Evolutionary conservation across 2,113 vertebrate genomes (phyloP), one percentile per base, ranked within the genome.

Genomic region (Sinocyclocheilus anophthalmus): DNA sequence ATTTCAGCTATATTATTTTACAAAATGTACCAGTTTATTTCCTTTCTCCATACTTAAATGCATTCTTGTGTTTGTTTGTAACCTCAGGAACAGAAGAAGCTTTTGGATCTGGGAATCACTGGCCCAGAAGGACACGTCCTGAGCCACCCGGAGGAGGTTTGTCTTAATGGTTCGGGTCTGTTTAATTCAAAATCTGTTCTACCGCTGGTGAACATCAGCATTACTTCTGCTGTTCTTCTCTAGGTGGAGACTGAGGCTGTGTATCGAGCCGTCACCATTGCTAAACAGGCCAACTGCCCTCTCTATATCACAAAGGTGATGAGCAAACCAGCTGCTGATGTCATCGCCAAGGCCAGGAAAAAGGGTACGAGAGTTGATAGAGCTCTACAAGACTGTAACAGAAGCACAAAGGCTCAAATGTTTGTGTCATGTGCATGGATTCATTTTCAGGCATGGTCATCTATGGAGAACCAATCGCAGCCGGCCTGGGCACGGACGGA

Each of bases 81-180:
- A 53, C 33, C 26, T 12, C 26, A 99, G 98, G 97, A 99, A 87
- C 96, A 99, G 90, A 99, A 96, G 91, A 95, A 93, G 70, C 84
- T 99, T 90, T 93, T 98, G 88, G 94, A 95, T 1, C 91, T 96
- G 0, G 97, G 97, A 18, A 94, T 99, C 50, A 97, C 95, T 0
- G 98, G 98, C 14, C 98, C 97, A 0, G 97, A 99, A 87, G 97
- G 97, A 26, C 97, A 99, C 0, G 95, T 97, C n/a, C 95, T 99
- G 45, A 98, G 97, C 90, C 97, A 93, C 37, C 95, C 98, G 0
- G 97, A 99, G 91, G 97, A 99, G 97, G 98, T 99, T 92, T 90
- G 61, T 39, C 53, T 78, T 50, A 6, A 55, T 14, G 50, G 14
- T 16, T 18, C 18, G 53, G 11, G 45, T 48, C 45, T 1, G 45